These are phyloP conservation scores for Drosophila vallismaia DNA, from an alignment of 2,888 invertebrate genomes.

Conservation along the genomic window DNA sequence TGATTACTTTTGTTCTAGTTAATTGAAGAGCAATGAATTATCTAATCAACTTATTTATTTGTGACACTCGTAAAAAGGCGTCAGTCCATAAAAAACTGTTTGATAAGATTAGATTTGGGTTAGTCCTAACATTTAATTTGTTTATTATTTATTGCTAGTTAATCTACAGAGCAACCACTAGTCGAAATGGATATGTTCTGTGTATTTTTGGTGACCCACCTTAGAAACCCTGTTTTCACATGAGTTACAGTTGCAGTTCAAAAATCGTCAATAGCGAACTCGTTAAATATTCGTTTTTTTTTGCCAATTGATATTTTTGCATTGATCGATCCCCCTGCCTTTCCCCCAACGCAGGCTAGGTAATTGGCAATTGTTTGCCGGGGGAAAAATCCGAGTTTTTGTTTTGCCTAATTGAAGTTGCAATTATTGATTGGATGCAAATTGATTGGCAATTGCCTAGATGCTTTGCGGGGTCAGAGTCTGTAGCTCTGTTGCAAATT, in stretches of 20 bases:
- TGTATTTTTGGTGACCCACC: conserved; percentile 14
- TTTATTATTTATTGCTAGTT: not conserved
- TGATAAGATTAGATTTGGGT: not conserved
- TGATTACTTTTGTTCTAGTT: conserved; percentile 7
- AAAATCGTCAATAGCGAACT: conserved; percentile 28
- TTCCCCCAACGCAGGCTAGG: not conserved
- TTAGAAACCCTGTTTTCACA: conserved; percentile 1
- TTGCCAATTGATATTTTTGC: conserved; percentile 46
- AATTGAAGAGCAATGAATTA: not conserved
- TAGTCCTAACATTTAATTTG: not conserved
- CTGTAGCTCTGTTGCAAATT: conserved; percentile 12
- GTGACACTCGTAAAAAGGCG: not conserved
- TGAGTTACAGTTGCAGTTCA: conserved; percentile 21
- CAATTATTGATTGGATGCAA: conserved; percentile 74
- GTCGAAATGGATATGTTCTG: not conserved
- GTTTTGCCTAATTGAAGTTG: conserved; percentile 74
- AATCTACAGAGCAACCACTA: not conserved
- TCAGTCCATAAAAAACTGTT: not conserved
- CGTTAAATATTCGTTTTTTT: conserved; percentile 45
- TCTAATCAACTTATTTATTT: not conserved
- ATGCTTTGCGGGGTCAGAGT: conserved; percentile 8
- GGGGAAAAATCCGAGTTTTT: conserved; percentile 34
- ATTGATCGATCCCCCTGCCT: conserved; percentile 26
- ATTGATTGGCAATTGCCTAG: conserved; percentile 72
- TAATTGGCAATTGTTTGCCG: conserved; percentile 69